Evolutionary conservation across 1,140 invertebrate genomes (phyloP), one percentile per base, ranked within the genome.

Genomic region (Drosophila ercepeae): DNA sequence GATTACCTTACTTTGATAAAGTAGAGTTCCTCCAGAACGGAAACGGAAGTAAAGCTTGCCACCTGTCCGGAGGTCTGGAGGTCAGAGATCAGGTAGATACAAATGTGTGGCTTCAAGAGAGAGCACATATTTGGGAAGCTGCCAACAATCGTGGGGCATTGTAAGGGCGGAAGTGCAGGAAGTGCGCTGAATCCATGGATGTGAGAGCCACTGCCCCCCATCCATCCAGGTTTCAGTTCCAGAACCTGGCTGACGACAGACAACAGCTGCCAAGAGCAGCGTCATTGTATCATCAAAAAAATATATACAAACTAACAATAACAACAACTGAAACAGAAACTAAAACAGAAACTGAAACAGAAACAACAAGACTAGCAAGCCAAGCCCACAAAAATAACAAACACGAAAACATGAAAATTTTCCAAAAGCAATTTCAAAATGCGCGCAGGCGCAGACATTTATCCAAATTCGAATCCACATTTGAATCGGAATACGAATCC

Each of bases 201-300:
- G 3, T 41, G 21, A 11, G 11, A n/a, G 7, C 29, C 34, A 23
- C 52, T 11, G 9, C 41, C 39, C 7, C 42, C 53, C 25, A 53
- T 50, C 46, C 58, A 27, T 42, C 2, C 34, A n/a, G n/a, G n/a
- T n/a, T n/a, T 42, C 16, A 18, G 39, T 42, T 13, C 14, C 50
- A 69, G 44, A 55, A 58, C 61, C 46, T 42, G 39, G 39, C 44
- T 21, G 71, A 54, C 42, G 58, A 64, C 57, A 68, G 82, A 72
- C 78, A 86, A 82, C 88, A 89, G 88, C 88, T 89, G 88, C 88
- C 86, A 86, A 83, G 71, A 65, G 78, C 78, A 89, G 82, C 64
- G 81, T 88, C 88, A 89, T 90, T 89, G 86, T 83, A 82, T 89
- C 81, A 86, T 82, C 86, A 75, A 72, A 74, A 86, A 79, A 82